Evolutionary conservation across 2,888 invertebrate species (phyloP), one percentile per base, ranked within the genome.

Genomic region (Gandaritis pyraliata): DNA sequence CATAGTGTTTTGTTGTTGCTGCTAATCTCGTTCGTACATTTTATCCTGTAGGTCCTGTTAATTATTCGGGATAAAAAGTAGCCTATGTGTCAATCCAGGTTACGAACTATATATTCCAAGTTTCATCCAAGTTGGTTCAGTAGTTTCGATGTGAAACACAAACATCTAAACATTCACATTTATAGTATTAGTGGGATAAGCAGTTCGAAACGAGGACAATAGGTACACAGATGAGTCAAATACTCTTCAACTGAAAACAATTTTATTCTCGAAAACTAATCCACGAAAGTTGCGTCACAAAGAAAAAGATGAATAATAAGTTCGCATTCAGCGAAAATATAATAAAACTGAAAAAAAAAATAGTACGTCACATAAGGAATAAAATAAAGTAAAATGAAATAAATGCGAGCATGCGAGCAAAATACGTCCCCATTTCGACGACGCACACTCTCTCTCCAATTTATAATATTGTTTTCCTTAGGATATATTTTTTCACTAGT

Each of bases 401-500:
- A 83, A 86, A 85, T 84, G 80, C 43, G 43, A 82, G 81, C 83
- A 83, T 80, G 80, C 76, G 82, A 81, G 76, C 80, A 73, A 84
- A 83, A 84, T 82, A 83, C 86, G 81, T 80, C 77, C 78, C 76
- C 75, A 76, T 79, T 80, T 77, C 73, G 70, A 71, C 66, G 68
- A 70, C 82, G 79, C 87, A 86, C 84, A 85, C 83, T 80, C 72
- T 70, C 77, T 72, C 64, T 85, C 88, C 91, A 91, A 92, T 92
- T 92, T 92, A 92, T 92, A 92, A 92, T 92, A 92, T 92, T 92
- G 91, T 92, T 92, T 92, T 91, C 91, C 88, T 89, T 82, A 71
- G 87, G 90, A 90, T 90, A 90, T 91, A 90, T 92, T 92, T 92
- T 92, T 92, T 90, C 91, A 91, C 89, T 91, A 92, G 91, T 85